Conservation (phyloP, 1,140 invertebrate genomes). For the Arion vulgaris region DNA sequence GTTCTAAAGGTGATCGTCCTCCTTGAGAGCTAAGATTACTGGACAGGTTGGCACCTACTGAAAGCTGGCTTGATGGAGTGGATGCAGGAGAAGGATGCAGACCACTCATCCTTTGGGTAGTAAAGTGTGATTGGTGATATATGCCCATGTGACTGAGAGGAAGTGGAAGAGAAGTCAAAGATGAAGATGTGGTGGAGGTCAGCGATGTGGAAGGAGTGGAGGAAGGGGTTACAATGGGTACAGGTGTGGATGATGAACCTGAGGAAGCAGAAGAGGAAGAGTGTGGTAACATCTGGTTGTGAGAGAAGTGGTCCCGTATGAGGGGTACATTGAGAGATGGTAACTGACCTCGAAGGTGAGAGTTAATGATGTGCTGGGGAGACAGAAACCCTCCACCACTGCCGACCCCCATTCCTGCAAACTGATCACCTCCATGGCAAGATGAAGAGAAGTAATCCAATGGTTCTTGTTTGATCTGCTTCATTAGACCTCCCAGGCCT, state of each 20-base stretch:
- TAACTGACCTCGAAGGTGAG: slow-evolving; percentile 24
- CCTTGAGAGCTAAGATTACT: slow-evolving; percentile 34
- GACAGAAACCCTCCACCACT: slow-evolving; percentile 27
- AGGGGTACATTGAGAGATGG: slow-evolving; percentile 37
- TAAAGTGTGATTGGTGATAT: slow-evolving; percentile 36
- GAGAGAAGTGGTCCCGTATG: slow-evolving; percentile 24
- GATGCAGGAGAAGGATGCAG: slow-evolving; percentile 40
- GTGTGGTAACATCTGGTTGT: slow-evolving; percentile 37
- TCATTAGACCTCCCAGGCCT: slow-evolving; percentile 23
- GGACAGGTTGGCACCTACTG: slow-evolving; percentile 34
- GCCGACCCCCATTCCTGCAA: slow-evolving; percentile 26
- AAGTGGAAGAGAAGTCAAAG: slow-evolving; percentile 32
- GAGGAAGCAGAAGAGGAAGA: slow-evolving; percentile 20
- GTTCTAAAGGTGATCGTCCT: slow-evolving; percentile 32
- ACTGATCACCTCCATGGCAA: slow-evolving; percentile 34
- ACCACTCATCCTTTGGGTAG: slow-evolving; percentile 23
- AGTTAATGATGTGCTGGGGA: slow-evolving; percentile 36
- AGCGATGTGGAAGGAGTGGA: slow-evolving; percentile 32
- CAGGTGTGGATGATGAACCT: slow-evolving; percentile 2
- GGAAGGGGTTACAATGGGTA: background rate
- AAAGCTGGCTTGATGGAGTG: slow-evolving; percentile 41
- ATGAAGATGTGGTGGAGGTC: slow-evolving; percentile 25
- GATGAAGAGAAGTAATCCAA: slow-evolving; percentile 38
- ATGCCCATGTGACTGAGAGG: slow-evolving; percentile 36
- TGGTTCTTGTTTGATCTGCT: slow-evolving; percentile 40